Evolutionary conservation across 2,888 invertebrate species (phyloP), one percentile per base, ranked within the genome.

Genomic region (Hemicrepidius hirtus): DNA sequence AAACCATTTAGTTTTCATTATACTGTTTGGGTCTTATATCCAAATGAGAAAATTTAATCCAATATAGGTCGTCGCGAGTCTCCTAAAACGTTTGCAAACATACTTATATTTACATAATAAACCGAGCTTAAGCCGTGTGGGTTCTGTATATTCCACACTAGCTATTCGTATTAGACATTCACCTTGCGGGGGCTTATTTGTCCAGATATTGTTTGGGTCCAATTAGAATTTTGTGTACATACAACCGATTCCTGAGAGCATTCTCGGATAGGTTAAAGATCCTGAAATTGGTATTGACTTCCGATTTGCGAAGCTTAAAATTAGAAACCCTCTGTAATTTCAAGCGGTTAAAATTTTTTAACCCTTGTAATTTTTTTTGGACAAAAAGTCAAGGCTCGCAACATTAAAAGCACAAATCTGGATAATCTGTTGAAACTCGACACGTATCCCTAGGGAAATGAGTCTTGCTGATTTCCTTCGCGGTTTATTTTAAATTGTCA

Each of bases 401-500:
- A 57, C 57, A 57, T 37, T 35, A 57, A 57, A 57, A 37, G 57
- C 57, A 37, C 57, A 57, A 37, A 35, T 7, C 35, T 35, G 28
- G n/a, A 50, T 50, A 64, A 64, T 50, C 50, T 64, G 64, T 64
- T 50, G 37, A 50, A 64, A 64, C 37, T 46, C 37, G 37, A 28
- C 37, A 37, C 5, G 21, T n/a, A 10, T 28, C 50, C 35, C 37
- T 35, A 13, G 50, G 64, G 64, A 64, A 64, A 64, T 50, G 64
- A 64, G 32, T n/a, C 18, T 16, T 16, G n/a, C 37, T 64, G 64
- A 64, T 64, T 64, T 64, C 64, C 64, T 64, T 37, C 28, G 64
- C 50, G 64, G 64, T 50, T 64, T 64, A 64, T 64, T 64, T 64
- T 50, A 46, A 50, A 50, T 64, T 64, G 64, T 50, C 57, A 57